Conservation (phyloP, 2,797 vertebrate species). For the Gymnothorax javanicus region DNA sequence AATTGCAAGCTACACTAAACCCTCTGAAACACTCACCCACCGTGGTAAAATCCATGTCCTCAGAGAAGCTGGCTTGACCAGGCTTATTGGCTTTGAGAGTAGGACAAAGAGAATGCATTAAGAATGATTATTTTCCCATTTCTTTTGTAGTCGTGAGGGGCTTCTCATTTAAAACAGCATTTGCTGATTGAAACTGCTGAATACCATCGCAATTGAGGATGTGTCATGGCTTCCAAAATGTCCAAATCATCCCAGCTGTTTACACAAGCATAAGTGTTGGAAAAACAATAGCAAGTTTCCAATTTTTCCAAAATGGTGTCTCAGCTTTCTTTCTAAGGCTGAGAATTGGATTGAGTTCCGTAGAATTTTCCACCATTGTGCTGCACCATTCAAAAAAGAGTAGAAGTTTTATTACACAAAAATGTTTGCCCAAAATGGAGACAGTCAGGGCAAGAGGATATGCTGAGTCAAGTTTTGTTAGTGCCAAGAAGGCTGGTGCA, state of each 20-base stretch:
- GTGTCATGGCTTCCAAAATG: slow-evolving; percentile 47
- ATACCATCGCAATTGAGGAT: slow-evolving; percentile 17
- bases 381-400: slow-evolving; percentile 22
- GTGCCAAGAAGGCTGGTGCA: slow-evolving; percentile 1
- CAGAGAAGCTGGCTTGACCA: background rate
- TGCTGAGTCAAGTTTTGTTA: slow-evolving; percentile 37
- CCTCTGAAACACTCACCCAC: background rate
- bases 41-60: background rate
- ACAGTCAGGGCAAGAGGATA: slow-evolving; percentile 50
- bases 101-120: background rate
- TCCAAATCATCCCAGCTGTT: slow-evolving; percentile 48
- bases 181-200: slow-evolving; percentile 13
- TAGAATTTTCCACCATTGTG: slow-evolving; percentile 49
- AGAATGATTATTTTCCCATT: background rate
- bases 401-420: slow-evolving; percentile 50
- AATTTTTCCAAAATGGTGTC: slow-evolving; percentile 48
- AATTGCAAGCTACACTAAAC: background rate
- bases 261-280: slow-evolving; percentile 51
- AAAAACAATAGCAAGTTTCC: slow-evolving; percentile 54
- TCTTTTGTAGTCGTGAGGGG: slow-evolving; percentile 39
- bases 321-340: slow-evolving; percentile 51
- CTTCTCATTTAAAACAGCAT: slow-evolving; percentile 29
- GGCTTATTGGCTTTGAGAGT: background rate
- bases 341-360: slow-evolving; percentile 49
- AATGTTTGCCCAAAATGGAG: slow-evolving; percentile 42